These are phyloP conservation scores for Montipora cactus DNA, from an alignment of 64 coral and sea anemone species.

Conservation along the genomic window DNA sequence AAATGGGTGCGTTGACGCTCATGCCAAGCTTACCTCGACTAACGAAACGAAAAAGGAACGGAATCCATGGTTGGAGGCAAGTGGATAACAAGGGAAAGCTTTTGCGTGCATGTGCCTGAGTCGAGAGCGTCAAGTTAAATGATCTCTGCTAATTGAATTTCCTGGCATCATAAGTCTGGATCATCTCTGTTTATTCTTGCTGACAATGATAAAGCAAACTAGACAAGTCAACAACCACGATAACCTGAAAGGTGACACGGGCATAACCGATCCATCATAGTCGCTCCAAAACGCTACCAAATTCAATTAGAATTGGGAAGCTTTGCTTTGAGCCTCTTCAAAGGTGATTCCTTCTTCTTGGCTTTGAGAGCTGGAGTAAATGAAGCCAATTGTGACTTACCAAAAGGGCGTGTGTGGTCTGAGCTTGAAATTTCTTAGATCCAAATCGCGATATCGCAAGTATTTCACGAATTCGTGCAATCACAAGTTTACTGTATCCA, in stretches of 20 bases:
- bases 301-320: neutral
- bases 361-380: neutral
- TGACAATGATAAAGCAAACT: slow-evolving; percentile 40
- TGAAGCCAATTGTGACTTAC: neutral
- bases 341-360: neutral
- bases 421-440: slow-evolving; percentile 54
- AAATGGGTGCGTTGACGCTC: too few relatives aligned
- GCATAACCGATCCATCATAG: neutral
- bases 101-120: neutral
- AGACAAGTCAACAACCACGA: neutral
- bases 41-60: too few relatives aligned
- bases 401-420: slow-evolving; percentile 62
- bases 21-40: too few relatives aligned
- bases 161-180: slow-evolving; percentile 48
- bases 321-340: neutral
- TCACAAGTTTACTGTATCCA: slow-evolving; percentile 3
- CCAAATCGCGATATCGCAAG: slow-evolving; percentile 19
- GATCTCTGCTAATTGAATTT: slow-evolving; percentile 46
- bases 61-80: too few relatives aligned
- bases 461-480: slow-evolving; percentile 39
- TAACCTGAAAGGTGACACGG: neutral
- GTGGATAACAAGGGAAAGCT: neutral
- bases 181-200: slow-evolving; percentile 32
- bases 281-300: neutral
- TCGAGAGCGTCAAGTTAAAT: neutral